phyloP scores from a whole-genome alignment of 2,888 invertebrate genomes.

The Fabriciana adippe region DNA sequence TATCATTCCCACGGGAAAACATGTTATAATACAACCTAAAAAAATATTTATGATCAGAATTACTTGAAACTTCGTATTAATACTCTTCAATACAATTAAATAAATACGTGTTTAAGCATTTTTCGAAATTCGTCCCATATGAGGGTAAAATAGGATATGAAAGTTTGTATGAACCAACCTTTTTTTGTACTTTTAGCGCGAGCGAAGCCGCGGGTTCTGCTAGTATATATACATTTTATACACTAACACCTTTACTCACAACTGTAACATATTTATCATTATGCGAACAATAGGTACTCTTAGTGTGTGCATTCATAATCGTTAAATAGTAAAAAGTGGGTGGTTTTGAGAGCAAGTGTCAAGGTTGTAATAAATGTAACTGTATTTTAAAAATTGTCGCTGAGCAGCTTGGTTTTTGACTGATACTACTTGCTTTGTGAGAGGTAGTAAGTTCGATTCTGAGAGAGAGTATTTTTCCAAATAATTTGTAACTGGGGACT shows the following conservation, averaged over 20 bases:
- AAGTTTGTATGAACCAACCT: background rate
- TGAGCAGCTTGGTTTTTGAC: no score
- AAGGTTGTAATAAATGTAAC: conserved; percentile 26
- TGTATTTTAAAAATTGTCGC: conserved; percentile 2
- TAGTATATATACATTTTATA: background rate
- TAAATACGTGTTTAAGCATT: background rate
- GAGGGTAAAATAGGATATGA: background rate
- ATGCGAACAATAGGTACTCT: conserved; percentile 32
- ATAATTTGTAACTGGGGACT: no score
- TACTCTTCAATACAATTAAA: background rate
- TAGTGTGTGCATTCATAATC: conserved; percentile 31
- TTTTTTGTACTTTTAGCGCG: no score
- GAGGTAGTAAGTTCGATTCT: background rate
- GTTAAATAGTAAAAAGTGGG: conserved; percentile 28
- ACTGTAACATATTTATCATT: conserved; percentile 22
- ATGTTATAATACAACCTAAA: no score
- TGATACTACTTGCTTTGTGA: background rate
- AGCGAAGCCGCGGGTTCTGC: no score
- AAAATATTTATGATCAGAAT: no score
- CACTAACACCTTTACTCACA: conserved; percentile 15
- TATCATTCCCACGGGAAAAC: no score
- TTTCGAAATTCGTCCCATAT: background rate
- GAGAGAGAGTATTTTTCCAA: no score
- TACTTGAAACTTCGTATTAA: no score
- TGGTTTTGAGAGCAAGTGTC: conserved; percentile 20